phyloP scores from a whole-genome alignment of 2,888 invertebrate species.

The Drosophila melanosoma region DNA sequence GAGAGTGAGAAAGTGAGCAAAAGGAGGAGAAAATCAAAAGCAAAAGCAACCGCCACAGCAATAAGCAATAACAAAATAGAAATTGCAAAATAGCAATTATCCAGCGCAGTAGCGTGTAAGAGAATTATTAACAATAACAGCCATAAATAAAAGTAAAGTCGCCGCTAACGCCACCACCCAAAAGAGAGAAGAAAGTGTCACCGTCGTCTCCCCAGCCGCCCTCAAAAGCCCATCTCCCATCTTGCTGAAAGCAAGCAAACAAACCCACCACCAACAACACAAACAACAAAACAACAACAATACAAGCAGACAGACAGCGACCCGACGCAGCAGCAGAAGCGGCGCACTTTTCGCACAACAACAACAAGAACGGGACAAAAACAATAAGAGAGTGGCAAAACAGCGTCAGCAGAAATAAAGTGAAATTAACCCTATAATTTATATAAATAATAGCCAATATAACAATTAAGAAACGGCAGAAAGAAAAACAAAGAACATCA shows the following conservation, averaged over 20 bases:
- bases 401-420: slow-evolving; percentile 61
- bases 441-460: slow-evolving; percentile 66
- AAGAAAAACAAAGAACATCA: slow-evolving; percentile 14
- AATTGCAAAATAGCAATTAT: slow-evolving; percentile 62
- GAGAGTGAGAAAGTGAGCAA: slow-evolving; percentile 24
- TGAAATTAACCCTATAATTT: slow-evolving; percentile 74
- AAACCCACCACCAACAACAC: slow-evolving; percentile 57
- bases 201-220: slow-evolving; percentile 24
- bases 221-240: slow-evolving; percentile 16
- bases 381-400: slow-evolving; percentile 65
- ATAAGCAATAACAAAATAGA: slow-evolving; percentile 40
- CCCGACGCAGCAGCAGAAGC: slow-evolving; percentile 32
- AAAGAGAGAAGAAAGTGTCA: slow-evolving; percentile 60
- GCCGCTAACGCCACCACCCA: slow-evolving; percentile 55
- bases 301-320: slow-evolving; percentile 33
- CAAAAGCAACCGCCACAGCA: neutral
- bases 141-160: slow-evolving; percentile 53
- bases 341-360: slow-evolving; percentile 61
- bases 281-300: slow-evolving; percentile 10
- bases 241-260: slow-evolving; percentile 27
- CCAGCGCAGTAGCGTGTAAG: slow-evolving; percentile 54
- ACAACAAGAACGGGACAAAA: slow-evolving; percentile 61
- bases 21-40: slow-evolving; percentile 28
- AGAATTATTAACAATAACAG: slow-evolving; percentile 59
- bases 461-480: slow-evolving; percentile 36